Conservation (phyloP, 1,140 invertebrate genomes). For the Drosophila rhopaloa region DNA sequence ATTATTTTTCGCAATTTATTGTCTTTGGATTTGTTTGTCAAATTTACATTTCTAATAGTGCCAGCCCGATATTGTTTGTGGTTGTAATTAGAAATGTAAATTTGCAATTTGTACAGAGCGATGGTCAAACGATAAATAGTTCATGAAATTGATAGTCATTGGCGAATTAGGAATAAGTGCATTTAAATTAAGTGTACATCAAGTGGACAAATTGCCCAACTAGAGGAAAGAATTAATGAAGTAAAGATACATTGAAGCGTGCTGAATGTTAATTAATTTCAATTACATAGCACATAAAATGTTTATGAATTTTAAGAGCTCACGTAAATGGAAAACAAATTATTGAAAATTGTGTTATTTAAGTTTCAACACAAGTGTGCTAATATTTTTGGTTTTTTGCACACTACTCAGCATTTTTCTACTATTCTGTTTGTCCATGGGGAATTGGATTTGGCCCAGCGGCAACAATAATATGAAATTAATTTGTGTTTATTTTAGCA, state of each 20-base stretch:
- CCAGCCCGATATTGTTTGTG: constrained; percentile 37
- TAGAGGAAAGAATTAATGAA: constrained; percentile 5
- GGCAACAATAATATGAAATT: constrained; percentile 60
- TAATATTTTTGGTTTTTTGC: constrained; percentile 37
- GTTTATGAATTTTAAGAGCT: constrained; percentile 33
- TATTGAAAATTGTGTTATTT: constrained; percentile 17
- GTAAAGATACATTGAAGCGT: constrained; percentile 7
- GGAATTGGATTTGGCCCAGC: constrained; percentile 26
- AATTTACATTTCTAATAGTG: constrained; percentile 41
- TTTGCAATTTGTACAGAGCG: constrained; percentile 19
- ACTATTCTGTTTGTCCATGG: constrained; percentile 27
- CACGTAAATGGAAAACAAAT: constrained; percentile 10
- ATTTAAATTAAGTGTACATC: constrained; percentile 17
- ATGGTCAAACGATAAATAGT: constrained; percentile 50
- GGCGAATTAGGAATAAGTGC: constrained; percentile 11
- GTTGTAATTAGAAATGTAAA: constrained; percentile 70
- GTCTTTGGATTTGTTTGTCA: constrained; percentile 43
- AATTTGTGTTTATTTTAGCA: constrained; percentile 78
- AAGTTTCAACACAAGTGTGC: constrained; percentile 46
- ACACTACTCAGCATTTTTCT: constrained; percentile 26
- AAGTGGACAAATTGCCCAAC: constrained; percentile 19
- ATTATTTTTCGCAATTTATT: constrained; percentile 55
- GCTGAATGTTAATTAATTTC: constrained; percentile 28
- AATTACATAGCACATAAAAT: constrained; percentile 8
- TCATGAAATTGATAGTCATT: constrained; percentile 52